Base-by-base conservation (phyloP, 2,888 invertebrate genomes). In the Acleris cristana region DNA sequence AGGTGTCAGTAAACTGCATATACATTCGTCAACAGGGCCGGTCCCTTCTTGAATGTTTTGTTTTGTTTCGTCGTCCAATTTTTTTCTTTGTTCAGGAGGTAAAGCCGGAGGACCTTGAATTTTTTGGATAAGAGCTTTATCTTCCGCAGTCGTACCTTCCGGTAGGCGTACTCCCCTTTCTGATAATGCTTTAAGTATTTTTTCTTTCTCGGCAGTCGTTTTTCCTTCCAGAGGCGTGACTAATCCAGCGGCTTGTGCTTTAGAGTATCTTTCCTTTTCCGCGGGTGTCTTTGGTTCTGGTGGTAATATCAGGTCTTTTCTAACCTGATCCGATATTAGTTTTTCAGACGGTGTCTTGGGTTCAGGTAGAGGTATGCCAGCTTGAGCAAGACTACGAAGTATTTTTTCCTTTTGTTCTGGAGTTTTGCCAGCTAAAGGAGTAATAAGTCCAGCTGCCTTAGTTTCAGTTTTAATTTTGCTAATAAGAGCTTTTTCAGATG, bases 121-220 rank as follows among this genome's bases (percentile, higher is more conserved):
- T 45, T 44, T 44, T 44, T 16, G 10, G 14, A 16, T 16, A 3
- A 44, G 44, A 16, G 68, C 72, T 74, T 40, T 44, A 69, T 75
- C 74, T 12, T 69, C 70, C 12, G 12, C 16, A 1, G 44, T 44
- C 12, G 1, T 44, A 16, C 16, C 44, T 44, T 16, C 44, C 3
- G 44, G 44, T 12, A 44, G 12, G 16, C 16, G 44, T 44, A 44
- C 4, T 5, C 44, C 44, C 4, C 14, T 1, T 44, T 44, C 44
- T 44, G 44, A 4, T 16, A 44, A 44, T 12, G 12, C 40, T 40
- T 40, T 40, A 7, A 40, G 14, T 40, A 40, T 40, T 40, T 40
- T 40, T 14, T 44, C 44, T 44, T 44, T 44, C 1, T 44, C 12
- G 44, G 44, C 44, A 14, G 44, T 10, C 16, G 44, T 44, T 16